phyloP scores from a whole-genome alignment of 37 sponge, comb jelly and placozoan genomes.

The Theonella swinhoei region DNA sequence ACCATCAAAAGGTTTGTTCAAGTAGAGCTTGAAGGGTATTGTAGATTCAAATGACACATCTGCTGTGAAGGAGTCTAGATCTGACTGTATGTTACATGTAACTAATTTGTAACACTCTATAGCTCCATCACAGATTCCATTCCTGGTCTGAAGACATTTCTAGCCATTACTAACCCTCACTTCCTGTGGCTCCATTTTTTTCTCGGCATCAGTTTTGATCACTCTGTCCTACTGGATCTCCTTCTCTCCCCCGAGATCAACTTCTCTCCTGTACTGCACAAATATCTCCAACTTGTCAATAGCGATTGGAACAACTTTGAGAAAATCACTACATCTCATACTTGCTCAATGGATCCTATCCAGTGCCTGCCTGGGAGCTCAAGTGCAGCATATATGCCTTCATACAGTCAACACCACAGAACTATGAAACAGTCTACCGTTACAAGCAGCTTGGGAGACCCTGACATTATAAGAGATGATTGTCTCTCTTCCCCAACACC shows the following conservation, averaged over 20 bases:
- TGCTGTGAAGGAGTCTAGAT: too few relatives aligned
- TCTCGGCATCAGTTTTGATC: constrained; percentile 32
- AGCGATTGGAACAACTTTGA: constrained; percentile 11
- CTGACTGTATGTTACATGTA: neutral
- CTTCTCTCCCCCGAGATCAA: constrained; percentile 50
- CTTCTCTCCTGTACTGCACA: constrained; percentile 13
- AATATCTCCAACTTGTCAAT: constrained; percentile 13
- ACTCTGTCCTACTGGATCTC: constrained; percentile 50
- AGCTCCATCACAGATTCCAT: neutral
- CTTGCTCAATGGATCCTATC: too few relatives aligned
- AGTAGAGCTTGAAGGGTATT: too few relatives aligned
- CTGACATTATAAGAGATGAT: too few relatives aligned
- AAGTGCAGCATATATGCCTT: too few relatives aligned
- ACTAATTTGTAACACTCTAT: neutral
- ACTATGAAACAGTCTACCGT: too few relatives aligned
- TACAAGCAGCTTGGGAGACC: too few relatives aligned
- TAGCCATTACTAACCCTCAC: constrained; percentile 33
- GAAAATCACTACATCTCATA: too few relatives aligned
- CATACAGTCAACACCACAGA: too few relatives aligned
- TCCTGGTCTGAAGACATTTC: neutral
- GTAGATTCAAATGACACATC: too few relatives aligned
- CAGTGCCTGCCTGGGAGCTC: too few relatives aligned
- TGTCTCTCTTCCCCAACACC: too few relatives aligned
- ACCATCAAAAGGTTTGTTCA: neutral
- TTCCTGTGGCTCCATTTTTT: constrained; percentile 39